A percentile compares a stretch with the other conserved stretches of the same genome.
These are phyloP conservation scores for Pterobdella sp. DNA, from an alignment of 2,888 invertebrate genomes.

Conservation along the genomic window DNA sequence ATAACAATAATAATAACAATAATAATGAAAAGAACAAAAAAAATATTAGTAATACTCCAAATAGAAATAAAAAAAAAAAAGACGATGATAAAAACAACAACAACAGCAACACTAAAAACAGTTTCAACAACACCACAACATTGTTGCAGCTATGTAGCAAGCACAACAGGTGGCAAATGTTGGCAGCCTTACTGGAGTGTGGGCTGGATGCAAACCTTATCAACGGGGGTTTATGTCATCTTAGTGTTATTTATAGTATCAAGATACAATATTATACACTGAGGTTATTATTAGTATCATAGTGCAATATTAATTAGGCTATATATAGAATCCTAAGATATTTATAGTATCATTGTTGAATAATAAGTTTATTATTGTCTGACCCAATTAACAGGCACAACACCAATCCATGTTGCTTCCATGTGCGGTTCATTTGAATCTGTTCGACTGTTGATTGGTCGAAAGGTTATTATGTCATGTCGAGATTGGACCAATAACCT, in stretches of 20 bases:
- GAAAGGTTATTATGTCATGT: neutral
- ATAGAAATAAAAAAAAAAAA: neutral
- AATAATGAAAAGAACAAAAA: neutral
- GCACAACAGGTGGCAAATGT: neutral
- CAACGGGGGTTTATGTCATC: neutral
- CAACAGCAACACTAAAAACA: neutral
- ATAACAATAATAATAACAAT: neutral
- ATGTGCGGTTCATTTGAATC: neutral
- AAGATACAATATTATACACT: neutral
- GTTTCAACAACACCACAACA: neutral
- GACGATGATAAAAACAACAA: neutral
- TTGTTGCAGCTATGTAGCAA: neutral
- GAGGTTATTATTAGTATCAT: too few relatives aligned
- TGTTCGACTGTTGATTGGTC: neutral
- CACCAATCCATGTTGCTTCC: neutral
- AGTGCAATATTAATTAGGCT: too few relatives aligned
- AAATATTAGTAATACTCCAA: neutral
- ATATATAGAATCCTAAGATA: too few relatives aligned
- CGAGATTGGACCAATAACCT: neutral
- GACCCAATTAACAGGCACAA: too few relatives aligned
- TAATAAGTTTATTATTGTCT: too few relatives aligned
- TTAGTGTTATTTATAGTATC: neutral
- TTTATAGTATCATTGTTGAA: too few relatives aligned
- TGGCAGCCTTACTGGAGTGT: neutral
- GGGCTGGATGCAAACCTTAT: neutral